Evolutionary conservation across 1,140 invertebrate genomes (phyloP).

Genomic region (Drosophila trapezifrons): DNA sequence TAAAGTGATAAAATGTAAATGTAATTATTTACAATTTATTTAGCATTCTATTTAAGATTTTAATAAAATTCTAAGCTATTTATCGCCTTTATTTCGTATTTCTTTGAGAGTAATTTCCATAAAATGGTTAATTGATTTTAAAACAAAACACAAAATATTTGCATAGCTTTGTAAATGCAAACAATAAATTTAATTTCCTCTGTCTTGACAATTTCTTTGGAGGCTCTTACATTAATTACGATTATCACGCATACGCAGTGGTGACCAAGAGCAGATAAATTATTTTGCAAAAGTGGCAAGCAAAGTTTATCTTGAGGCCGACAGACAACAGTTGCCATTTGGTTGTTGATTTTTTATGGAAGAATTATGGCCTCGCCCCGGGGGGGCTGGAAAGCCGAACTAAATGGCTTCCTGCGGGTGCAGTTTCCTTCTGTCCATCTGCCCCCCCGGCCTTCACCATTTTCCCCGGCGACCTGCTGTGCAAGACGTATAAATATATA

Average conservation of each 20-base stretch:
- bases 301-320: conserved; percentile 55
- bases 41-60: not conserved
- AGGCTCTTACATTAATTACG: conserved; percentile 25
- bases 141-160: not conserved
- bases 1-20: too few relatives aligned
- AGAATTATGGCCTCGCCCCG: conserved; percentile 41
- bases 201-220: not conserved
- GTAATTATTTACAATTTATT: too few relatives aligned
- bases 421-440: conserved; percentile 23
- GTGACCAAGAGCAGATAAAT: conserved; percentile 36
- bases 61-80: not conserved
- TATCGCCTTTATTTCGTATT: not conserved
- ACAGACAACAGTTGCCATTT: conserved; percentile 55
- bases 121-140: not conserved
- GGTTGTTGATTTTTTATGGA: conserved; percentile 58
- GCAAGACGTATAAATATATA: conserved; percentile 47
- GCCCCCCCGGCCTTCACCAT: not conserved
- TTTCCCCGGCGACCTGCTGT: conserved; percentile 21
- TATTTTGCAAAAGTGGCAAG: conserved; percentile 39
- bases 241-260: conserved; percentile 55
- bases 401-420: conserved; percentile 68
- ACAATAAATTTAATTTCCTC: not conserved
- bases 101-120: conserved; percentile 2
- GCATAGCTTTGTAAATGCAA: not conserved
- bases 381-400: conserved; percentile 28